Percentiles rank a stretch among this genome's conserved stretches.
Evolutionary conservation across 37 sponge, comb jelly and placozoan genomes (phyloP).

Genomic region (Amphimedon queenslandica): DNA sequence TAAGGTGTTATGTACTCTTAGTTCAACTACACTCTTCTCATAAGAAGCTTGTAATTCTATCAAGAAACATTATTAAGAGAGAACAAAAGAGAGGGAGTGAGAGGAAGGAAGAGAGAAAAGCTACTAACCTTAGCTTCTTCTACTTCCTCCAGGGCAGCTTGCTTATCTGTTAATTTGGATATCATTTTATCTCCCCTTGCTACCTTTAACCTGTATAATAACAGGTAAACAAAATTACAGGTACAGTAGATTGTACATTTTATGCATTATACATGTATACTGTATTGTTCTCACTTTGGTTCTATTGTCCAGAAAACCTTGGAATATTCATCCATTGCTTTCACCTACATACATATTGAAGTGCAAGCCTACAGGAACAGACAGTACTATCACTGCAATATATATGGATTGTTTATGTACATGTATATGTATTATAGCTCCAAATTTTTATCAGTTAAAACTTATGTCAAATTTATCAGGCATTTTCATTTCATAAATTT

Average conservation of each 20-base stretch:
- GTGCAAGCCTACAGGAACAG: slow-evolving; percentile 73
- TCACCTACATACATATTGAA: slow-evolving; percentile 97
- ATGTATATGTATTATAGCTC: background rate
- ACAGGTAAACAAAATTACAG: too few species aligned
- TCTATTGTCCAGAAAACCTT: slow-evolving; percentile 93
- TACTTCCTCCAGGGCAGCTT: slow-evolving; percentile 78
- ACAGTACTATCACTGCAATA: too few species aligned
- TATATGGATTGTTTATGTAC: background rate
- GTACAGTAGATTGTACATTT: too few species aligned
- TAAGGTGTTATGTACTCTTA: too few species aligned
- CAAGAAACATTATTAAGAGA: background rate
- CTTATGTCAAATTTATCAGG: too few species aligned
- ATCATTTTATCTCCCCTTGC: slow-evolving; percentile 78
- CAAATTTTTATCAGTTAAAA: too few species aligned
- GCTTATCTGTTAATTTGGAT: slow-evolving; percentile 86
- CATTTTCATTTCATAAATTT: too few species aligned
- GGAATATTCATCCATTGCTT: slow-evolving; percentile 90
- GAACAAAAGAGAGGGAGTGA: background rate
- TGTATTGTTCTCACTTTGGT: slow-evolving; percentile 82
- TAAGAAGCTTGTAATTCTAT: slow-evolving; percentile 68
- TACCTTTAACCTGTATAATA: slow-evolving; percentile 55
- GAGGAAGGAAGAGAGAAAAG: background rate
- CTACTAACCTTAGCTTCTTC: slow-evolving; percentile 78
- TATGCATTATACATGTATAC: background rate
- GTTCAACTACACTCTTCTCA: slow-evolving; percentile 81